phyloP scores from a whole-genome alignment of 2,113 vertebrate species.

The Atherinomorus stipes region DNA sequence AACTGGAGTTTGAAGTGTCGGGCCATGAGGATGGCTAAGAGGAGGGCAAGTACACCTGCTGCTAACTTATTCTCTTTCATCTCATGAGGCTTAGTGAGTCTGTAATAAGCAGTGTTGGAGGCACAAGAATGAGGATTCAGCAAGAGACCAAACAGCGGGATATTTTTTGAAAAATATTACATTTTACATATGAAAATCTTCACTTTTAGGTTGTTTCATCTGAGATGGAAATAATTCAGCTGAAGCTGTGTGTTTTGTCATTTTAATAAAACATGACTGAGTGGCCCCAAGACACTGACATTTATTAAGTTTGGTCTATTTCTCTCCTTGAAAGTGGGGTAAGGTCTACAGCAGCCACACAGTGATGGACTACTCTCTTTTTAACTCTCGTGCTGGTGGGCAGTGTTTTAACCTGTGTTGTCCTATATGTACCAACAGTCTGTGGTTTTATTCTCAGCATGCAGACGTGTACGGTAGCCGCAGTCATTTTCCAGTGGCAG shows the following conservation, averaged over 20 bases:
- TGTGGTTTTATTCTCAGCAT: not conserved
- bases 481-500: not conserved
- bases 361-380: not conserved
- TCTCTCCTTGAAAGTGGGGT: conserved; percentile 20
- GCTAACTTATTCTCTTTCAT: conserved; percentile 75
- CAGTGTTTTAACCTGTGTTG: not conserved
- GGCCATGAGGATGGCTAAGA: conserved; percentile 49
- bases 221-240: conserved; percentile 43
- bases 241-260: conserved; percentile 17
- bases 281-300: conserved; percentile 26
- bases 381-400: not conserved
- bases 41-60: conserved; percentile 56
- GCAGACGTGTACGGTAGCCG: not conserved
- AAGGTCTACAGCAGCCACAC: conserved; percentile 9
- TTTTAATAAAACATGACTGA: conserved; percentile 50
- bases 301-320: conserved; percentile 39
- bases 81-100: conserved; percentile 33
- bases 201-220: conserved; percentile 30
- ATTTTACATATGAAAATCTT: conserved; percentile 22
- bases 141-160: conserved; percentile 14
- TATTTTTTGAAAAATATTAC: conserved; percentile 1
- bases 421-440: not conserved
- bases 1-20: conserved; percentile 75
- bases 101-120: conserved; percentile 24
- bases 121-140: conserved; percentile 15